Percentiles rank a stretch among this genome's conserved stretches.
Evolutionary conservation across 2,797 vertebrate species (phyloP).

Genomic region (Periparus ater): DNA sequence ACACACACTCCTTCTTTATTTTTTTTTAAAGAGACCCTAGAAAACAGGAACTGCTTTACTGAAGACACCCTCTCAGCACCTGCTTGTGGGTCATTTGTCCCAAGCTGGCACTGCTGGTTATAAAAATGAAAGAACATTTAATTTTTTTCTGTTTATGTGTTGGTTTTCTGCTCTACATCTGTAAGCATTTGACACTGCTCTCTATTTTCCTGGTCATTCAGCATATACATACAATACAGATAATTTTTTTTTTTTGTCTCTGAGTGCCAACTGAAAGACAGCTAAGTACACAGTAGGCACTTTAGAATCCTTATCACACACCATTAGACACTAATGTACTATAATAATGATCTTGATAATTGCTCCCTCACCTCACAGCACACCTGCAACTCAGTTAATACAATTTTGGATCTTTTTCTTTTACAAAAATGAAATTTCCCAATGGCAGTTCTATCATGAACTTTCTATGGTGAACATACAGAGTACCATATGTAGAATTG

Average conservation of each 20-base stretch:
- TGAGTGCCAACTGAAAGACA: background rate
- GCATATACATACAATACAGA: background rate
- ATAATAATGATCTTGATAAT: constrained; percentile 44
- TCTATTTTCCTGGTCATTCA: background rate
- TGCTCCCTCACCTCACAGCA: constrained; percentile 23
- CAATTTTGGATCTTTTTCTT: background rate
- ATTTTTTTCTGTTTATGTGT: background rate
- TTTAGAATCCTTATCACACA: constrained; percentile 1
- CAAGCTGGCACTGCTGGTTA: background rate
- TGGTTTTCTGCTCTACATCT: background rate
- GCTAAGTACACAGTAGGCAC: background rate
- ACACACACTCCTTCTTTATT: accelerated
- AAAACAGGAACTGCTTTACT: background rate
- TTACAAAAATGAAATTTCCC: background rate
- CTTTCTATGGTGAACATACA: background rate
- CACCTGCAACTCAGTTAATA: background rate
- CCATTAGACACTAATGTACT: constrained; percentile 26
- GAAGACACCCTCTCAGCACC: background rate
- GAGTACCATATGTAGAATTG: background rate
- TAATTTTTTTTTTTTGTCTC: background rate
- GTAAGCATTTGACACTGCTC: background rate
- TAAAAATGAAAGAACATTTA: background rate
- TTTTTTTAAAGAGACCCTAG: background rate
- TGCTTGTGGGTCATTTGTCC: background rate
- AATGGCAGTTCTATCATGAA: background rate